Evolutionary conservation across 2,888 invertebrate species (phyloP).

Genomic region (Caenorhabditis sp.): DNA sequence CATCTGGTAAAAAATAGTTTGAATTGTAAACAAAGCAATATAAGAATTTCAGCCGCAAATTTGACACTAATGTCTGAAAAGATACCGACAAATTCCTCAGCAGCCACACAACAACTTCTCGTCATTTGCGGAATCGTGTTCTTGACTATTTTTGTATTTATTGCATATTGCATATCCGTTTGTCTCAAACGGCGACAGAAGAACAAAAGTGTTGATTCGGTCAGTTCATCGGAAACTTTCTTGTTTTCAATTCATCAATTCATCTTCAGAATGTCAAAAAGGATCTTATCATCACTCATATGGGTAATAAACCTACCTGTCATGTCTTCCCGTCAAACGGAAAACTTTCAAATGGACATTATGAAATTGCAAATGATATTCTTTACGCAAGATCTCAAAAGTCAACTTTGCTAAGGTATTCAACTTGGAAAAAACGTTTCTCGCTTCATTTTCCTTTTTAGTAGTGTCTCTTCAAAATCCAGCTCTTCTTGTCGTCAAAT

Average conservation of each 20-base stretch:
- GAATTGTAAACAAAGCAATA: too few species aligned
- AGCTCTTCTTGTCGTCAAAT: conserved; percentile 53
- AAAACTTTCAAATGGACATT: conserved; percentile 43
- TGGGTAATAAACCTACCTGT: conserved; percentile 68
- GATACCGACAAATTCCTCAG: conserved; percentile 26
- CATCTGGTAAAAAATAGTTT: conserved; percentile 87
- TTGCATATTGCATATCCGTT: conserved; percentile 47
- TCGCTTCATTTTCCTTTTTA: background rate
- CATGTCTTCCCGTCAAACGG: conserved; percentile 64
- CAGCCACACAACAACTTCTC: conserved; percentile 36
- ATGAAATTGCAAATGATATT: conserved; percentile 55
- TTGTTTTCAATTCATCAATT: background rate
- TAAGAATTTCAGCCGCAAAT: conserved; percentile 52
- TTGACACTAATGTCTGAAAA: conserved; percentile 45
- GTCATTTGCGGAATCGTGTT: conserved; percentile 53
- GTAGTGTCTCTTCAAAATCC: conserved; percentile 68
- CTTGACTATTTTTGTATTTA: conserved; percentile 41
- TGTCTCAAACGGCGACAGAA: conserved; percentile 50
- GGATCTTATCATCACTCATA: conserved; percentile 69
- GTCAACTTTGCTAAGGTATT: conserved; percentile 48
- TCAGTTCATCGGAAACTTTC: conserved; percentile 8
- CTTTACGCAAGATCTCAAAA: conserved; percentile 61
- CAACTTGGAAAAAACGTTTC: background rate
- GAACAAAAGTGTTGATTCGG: conserved; percentile 54
- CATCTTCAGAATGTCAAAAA: conserved; percentile 56